Evolutionary conservation across 2,113 vertebrate species (phyloP), one percentile per base, ranked within the genome.

Genomic region (Tragelaphus buxtoni): DNA sequence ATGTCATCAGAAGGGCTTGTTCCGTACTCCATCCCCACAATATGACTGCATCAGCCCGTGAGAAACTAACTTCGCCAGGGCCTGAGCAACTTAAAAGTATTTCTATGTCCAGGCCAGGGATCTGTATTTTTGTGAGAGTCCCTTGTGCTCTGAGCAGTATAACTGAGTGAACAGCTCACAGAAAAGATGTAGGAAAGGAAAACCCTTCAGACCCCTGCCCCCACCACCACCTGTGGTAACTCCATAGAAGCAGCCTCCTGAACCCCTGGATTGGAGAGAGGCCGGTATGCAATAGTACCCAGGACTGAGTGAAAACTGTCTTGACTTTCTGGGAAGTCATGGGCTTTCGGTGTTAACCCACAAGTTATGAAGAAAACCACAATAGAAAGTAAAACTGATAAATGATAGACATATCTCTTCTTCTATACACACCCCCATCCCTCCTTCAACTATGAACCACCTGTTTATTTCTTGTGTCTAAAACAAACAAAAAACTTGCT

Each of bases 371-470:
- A 60, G 72, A 88, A 96, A 96, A 88, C 91, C 61, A 51, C 79
- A 91, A 13, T 45, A 81, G 91, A 93, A 95, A 97, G 58, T 93
- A 94, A 95, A 98, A 81, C 35, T 35, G 51, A 42, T 92, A 77
- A 26, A 61, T 84, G 92, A 90, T 49, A 97, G 91, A 97, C 95
- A 69, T 84, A 1, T 63, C 20, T 90, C 30, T 79, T 97, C 74
- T 90, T 9, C 45, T 60, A 1, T 53, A 56, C 35, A 24, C 13
- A 11, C 14, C 8, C 28, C 63, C 35, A 72, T 13, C 47, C 32
- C 14, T 69, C 35, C 83, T 89, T 97, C 56, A 93, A 0, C 26
- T 74, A 3, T 32, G 22, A 95, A 24, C 69, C 55, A 74, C 60
- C 8, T 92, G 20, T 82, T 87, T 88, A 30, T 90, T 90, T 95